A percentile compares a stretch with the other conserved stretches of the same genome.
Evolutionary conservation across 2,113 vertebrate genomes (phyloP).

Genomic region (Irena cyanogastra): DNA sequence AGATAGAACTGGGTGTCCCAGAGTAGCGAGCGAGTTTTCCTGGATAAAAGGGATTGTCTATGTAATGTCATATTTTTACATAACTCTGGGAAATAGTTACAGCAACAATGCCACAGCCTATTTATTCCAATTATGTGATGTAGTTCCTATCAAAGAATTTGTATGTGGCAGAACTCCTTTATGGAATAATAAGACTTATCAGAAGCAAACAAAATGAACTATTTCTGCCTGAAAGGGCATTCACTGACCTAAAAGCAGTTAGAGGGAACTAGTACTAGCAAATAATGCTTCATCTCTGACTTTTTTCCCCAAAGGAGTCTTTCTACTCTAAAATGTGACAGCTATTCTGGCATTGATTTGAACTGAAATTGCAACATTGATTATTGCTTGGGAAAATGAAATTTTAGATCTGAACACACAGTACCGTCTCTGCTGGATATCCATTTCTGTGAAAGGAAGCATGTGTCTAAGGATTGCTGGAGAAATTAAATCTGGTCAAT

Average conservation of each 20-base stretch:
- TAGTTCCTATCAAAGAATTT: background rate
- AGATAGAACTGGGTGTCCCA: background rate
- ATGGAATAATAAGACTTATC: background rate
- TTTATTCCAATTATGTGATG: background rate
- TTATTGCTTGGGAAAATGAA: background rate
- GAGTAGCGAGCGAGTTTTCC: background rate
- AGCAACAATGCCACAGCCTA: background rate
- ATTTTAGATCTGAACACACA: background rate
- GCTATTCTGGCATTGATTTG: background rate
- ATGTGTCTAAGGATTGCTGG: background rate
- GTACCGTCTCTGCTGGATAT: accelerated
- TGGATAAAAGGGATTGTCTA: too few species aligned
- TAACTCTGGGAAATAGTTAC: background rate
- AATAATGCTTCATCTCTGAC: background rate
- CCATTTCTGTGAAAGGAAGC: background rate
- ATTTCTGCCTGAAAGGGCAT: background rate
- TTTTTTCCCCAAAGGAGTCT: background rate
- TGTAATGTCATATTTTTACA: background rate
- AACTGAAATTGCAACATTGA: background rate
- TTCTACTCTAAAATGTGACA: background rate
- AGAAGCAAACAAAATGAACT: background rate
- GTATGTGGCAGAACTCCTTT: background rate
- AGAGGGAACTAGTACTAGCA: background rate
- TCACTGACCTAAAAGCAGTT: background rate
- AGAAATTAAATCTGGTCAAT: background rate